Percentiles rank a stretch among this genome's conserved stretches.
phyloP scores from a whole-genome alignment of 2,113 vertebrate species.

The Blennius ocellaris region DNA sequence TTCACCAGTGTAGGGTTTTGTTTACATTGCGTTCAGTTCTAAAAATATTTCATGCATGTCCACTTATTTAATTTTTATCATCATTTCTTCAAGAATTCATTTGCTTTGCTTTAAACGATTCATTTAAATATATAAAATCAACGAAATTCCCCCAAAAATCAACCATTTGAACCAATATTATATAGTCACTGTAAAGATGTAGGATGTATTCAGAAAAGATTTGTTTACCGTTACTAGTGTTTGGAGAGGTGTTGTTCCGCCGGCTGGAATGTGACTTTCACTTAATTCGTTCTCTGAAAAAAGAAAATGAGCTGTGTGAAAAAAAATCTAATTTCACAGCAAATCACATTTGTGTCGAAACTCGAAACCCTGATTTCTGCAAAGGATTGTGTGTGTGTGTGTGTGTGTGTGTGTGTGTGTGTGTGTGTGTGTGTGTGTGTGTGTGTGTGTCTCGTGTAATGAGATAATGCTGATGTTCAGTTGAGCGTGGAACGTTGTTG shows the following conservation, averaged over 20 bases:
- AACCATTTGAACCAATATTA: no score
- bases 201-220: no score
- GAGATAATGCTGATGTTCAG: slow-evolving; percentile 11
- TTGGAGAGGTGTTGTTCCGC: neutral
- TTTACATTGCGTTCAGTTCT: no score
- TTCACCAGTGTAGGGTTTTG: no score
- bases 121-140: no score
- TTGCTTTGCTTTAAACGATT: no score
- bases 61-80: no score
- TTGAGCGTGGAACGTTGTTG: slow-evolving; percentile 48
- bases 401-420: slow-evolving; percentile 13
- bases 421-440: neutral
- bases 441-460: slow-evolving; percentile 2
- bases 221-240: no score
- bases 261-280: slow-evolving; percentile 24
- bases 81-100: no score
- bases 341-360: slow-evolving; percentile 21
- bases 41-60: no score
- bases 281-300: slow-evolving; percentile 1
- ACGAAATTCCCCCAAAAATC: no score
- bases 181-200: no score
- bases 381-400: neutral
- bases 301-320: slow-evolving; percentile 15
- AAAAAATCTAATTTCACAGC: slow-evolving; percentile 2
- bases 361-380: slow-evolving; percentile 25